Percentiles rank a stretch among this genome's conserved stretches.
These are phyloP conservation scores for Strongylocentrotus purpuratus DNA, from an alignment of 35 echinoderm and acorn worm genomes.

Conservation along the genomic window DNA sequence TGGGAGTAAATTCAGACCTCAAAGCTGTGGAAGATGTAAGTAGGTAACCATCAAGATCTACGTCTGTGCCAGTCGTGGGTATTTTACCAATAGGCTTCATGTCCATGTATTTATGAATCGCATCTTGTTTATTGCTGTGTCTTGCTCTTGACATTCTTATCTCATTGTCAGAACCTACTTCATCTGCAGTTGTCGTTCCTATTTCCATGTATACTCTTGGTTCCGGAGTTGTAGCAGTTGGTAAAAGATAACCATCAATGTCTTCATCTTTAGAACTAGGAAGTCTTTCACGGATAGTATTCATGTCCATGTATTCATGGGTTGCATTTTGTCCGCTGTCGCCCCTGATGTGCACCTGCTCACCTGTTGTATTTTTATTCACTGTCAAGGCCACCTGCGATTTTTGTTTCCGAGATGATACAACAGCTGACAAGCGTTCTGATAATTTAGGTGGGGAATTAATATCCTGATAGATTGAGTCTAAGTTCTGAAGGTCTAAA, in stretches of 20 bases:
- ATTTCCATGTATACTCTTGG: not conserved
- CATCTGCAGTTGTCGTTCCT: not conserved
- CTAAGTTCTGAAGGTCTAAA: not conserved
- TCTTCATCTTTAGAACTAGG: not conserved
- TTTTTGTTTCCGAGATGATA: not conserved
- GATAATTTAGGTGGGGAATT: not conserved
- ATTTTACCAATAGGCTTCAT: not conserved
- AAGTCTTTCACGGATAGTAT: not conserved
- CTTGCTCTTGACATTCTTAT: not conserved
- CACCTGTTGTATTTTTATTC: not conserved
- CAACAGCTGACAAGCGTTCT: not conserved
- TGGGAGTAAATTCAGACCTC: no score
- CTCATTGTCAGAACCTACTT: not conserved
- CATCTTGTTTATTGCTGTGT: not conserved
- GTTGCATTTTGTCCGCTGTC: not conserved
- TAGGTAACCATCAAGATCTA: no score
- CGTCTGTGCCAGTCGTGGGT: no score
- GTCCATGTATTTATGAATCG: not conserved
- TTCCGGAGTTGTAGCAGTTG: not conserved
- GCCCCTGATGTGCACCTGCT: no score
- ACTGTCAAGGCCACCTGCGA: not conserved
- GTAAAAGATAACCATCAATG: not conserved
- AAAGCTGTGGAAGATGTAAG: no score
- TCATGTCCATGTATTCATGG: not conserved
- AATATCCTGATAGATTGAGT: not conserved